Conservation (phyloP, 2,797 vertebrate genomes). For the Mycteria americana region DNA sequence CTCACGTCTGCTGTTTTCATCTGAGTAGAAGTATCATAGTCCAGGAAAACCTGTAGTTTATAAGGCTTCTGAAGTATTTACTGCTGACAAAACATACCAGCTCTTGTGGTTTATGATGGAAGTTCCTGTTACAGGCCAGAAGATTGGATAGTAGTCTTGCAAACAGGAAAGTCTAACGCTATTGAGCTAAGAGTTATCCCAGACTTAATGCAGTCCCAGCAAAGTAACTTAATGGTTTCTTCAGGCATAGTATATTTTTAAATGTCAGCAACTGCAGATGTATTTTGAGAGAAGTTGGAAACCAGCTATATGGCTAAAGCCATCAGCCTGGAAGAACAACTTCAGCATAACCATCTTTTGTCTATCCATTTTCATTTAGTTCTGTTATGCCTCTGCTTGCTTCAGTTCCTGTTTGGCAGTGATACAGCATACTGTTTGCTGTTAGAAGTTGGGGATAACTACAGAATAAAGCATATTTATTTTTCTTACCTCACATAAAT, state of each 20-base stretch:
- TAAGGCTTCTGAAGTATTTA: background rate
- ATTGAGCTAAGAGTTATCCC: background rate
- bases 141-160: background rate
- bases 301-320: background rate
- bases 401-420: background rate
- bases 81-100: background rate
- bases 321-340: background rate
- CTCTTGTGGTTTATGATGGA: background rate
- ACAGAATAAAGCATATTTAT: background rate
- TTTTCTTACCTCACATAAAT: background rate
- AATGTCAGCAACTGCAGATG: background rate
- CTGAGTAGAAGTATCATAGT: background rate
- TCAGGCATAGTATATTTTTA: background rate
- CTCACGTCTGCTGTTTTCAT: background rate
- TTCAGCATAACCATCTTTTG: background rate
- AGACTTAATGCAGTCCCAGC: background rate
- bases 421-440: background rate
- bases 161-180: background rate
- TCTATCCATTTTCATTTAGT: background rate
- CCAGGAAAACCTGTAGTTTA: background rate
- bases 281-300: background rate
- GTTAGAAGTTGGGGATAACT: background rate
- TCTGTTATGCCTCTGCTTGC: background rate
- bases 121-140: background rate
- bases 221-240: background rate